phyloP scores from a whole-genome alignment of 2,113 vertebrate genomes.

The Rynchops niger region DNA sequence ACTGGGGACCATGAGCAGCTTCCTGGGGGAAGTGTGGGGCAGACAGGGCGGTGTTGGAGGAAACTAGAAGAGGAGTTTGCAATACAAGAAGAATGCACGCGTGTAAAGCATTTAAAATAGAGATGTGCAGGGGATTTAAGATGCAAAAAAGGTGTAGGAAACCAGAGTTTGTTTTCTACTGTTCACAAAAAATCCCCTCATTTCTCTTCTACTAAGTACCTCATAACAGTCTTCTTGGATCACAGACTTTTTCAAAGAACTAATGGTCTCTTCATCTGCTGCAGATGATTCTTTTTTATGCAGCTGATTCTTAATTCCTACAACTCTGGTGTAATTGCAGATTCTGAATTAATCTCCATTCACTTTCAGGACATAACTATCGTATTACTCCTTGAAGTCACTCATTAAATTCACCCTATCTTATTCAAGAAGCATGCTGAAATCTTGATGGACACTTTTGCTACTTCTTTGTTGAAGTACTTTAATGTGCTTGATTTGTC shows the following conservation, averaged over 20 bases:
- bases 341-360: conserved; percentile 38
- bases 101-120: not conserved
- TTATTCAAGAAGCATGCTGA: not conserved
- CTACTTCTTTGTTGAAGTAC: not conserved
- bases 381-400: not conserved
- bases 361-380: not conserved
- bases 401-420: conserved; percentile 26
- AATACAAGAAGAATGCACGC: not conserved
- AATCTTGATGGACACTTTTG: not conserved
- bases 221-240: not conserved
- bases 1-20: not conserved
- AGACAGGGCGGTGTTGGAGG: not conserved
- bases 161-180: not conserved
- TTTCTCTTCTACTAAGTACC: not conserved
- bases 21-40: fast-evolving
- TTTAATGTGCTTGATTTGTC: not conserved
- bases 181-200: not conserved
- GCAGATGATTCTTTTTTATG: conserved; percentile 11
- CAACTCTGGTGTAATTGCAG: conserved; percentile 30
- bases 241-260: conserved; percentile 9
- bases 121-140: not conserved
- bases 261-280: conserved; percentile 25
- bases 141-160: not conserved
- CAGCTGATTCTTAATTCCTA: conserved; percentile 37
- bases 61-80: not conserved